phyloP scores from a whole-genome alignment of 30 jellyfish, hydroid and myxozoan genomes.

The Hydractinia echinata region DNA sequence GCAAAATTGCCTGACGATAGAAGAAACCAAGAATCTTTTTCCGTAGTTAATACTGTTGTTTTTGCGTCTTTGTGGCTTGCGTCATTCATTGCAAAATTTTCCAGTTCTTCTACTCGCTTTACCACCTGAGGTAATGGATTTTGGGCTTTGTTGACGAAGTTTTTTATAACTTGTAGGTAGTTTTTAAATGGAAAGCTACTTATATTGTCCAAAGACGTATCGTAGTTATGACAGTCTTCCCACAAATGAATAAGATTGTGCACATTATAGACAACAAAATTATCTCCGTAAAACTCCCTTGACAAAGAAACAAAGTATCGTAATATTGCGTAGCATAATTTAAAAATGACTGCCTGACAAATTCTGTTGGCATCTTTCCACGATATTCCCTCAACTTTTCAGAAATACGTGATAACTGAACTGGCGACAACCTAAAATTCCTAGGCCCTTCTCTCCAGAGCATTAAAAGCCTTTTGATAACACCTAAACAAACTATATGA shows the following conservation, averaged over 20 bases:
- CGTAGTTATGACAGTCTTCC: slow-evolving; percentile 13
- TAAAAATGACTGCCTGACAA: no score
- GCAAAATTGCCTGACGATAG: neutral
- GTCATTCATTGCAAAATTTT: no score
- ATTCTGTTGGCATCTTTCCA: no score
- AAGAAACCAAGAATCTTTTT: neutral
- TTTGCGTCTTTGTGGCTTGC: neutral
- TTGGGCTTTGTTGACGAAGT: neutral
- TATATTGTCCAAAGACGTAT: slow-evolving; percentile 8
- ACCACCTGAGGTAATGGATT: neutral
- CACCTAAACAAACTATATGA: slow-evolving; percentile 20
- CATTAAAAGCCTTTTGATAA: neutral
- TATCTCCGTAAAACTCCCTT: no score
- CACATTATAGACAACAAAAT: slow-evolving; percentile 37
- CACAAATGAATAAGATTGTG: slow-evolving; percentile 20
- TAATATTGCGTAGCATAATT: no score
- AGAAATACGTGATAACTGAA: slow-evolving; percentile 23
- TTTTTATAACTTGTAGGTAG: neutral
- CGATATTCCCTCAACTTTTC: neutral
- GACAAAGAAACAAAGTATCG: no score
- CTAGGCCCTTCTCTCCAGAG: slow-evolving; percentile 15
- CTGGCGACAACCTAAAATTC: slow-evolving; percentile 9
- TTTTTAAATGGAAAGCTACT: neutral
- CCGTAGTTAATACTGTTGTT: neutral
- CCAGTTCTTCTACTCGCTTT: neutral